Percentiles rank a stretch among this genome's conserved stretches.
Evolutionary conservation across 1,140 invertebrate species (phyloP).

Genomic region (Monochamus saltuarius): DNA sequence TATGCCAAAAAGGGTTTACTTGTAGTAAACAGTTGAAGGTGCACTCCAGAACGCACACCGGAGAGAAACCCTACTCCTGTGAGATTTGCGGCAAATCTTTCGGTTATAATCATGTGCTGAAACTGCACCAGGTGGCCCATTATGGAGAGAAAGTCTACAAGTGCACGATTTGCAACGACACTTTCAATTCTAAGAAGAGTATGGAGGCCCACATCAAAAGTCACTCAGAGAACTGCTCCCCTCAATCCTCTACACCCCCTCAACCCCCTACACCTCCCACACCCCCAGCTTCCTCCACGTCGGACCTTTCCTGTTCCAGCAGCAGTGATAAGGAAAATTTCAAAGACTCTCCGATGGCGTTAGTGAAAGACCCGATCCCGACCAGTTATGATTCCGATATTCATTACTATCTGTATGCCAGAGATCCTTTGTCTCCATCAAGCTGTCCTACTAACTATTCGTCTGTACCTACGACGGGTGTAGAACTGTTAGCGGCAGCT

Average conservation of each 20-base stretch:
- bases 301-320: slow-evolving; percentile 44
- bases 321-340: slow-evolving; percentile 56
- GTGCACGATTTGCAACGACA: slow-evolving; percentile 85
- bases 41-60: slow-evolving; percentile 79
- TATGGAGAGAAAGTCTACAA: slow-evolving; percentile 90
- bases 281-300: slow-evolving; percentile 42
- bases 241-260: slow-evolving; percentile 48
- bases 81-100: slow-evolving; percentile 77
- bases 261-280: too few relatives aligned
- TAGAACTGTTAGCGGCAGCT: slow-evolving; percentile 50
- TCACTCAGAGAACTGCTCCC: slow-evolving; percentile 70
- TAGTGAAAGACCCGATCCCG: slow-evolving; percentile 17
- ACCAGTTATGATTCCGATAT: slow-evolving; percentile 44
- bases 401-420: slow-evolving; percentile 45
- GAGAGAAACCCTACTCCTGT: slow-evolving; percentile 74
- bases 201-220: slow-evolving; percentile 88
- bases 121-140: slow-evolving; percentile 86
- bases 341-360: slow-evolving; percentile 42
- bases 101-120: slow-evolving; percentile 81
- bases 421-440: slow-evolving; percentile 36
- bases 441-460: slow-evolving; percentile 48
- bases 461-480: slow-evolving; percentile 32
- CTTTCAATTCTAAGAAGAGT: slow-evolving; percentile 84
- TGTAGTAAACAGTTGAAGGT: slow-evolving; percentile 90
- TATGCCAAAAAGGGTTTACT: slow-evolving; percentile 84